phyloP scores from a whole-genome alignment of 2,113 vertebrate genomes.

The Peromyscus polionotus region DNA sequence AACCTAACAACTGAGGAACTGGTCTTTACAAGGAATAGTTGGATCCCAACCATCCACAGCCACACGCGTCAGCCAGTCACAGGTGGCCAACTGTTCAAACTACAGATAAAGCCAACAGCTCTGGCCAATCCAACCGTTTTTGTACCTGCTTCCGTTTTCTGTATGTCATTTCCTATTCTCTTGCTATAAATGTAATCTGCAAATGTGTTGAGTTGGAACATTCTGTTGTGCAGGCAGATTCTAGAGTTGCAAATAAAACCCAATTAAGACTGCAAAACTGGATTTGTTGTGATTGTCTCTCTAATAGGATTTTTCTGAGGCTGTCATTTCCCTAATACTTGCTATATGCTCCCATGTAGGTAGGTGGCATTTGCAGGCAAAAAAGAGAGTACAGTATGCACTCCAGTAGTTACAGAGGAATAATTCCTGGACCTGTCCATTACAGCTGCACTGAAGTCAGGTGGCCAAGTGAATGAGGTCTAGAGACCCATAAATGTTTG shows the following conservation, averaged over 20 bases:
- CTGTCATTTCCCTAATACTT: not conserved
- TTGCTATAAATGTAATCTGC: not conserved
- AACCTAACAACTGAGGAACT: too few relatives aligned
- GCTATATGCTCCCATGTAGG: not conserved
- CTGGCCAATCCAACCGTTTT: too few relatives aligned
- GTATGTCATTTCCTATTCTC: not conserved
- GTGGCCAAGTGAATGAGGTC: not conserved
- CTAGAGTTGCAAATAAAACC: not conserved
- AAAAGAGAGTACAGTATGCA: accelerated
- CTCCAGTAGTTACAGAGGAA: too few relatives aligned
- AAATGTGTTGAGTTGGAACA: not conserved
- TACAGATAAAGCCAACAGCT: not conserved
- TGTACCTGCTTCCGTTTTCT: not conserved
- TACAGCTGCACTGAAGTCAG: not conserved
- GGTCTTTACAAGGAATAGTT: not conserved
- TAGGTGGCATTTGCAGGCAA: not conserved
- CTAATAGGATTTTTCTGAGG: not conserved
- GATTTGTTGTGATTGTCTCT: not conserved
- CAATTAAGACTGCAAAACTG: not conserved
- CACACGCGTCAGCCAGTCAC: not conserved
- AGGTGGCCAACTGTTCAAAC: not conserved
- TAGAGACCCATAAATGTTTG: not conserved
- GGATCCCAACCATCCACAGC: not conserved
- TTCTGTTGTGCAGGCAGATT: not conserved
- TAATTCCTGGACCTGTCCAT: too few relatives aligned